phyloP scores from a whole-genome alignment of 1,140 invertebrate genomes.

The Euglossa dilemma region DNA sequence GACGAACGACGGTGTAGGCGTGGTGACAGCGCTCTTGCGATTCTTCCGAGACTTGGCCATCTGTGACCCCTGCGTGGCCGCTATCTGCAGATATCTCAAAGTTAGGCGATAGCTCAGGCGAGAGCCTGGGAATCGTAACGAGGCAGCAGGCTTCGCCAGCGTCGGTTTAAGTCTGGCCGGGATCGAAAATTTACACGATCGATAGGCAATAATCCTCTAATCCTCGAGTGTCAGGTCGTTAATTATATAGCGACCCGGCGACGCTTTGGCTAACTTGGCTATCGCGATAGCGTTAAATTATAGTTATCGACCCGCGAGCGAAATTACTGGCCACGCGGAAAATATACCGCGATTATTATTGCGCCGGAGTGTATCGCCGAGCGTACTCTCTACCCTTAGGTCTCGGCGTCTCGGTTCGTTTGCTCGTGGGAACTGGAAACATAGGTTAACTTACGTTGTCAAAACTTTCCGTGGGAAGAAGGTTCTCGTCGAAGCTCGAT shows the following conservation, averaged over 20 bases:
- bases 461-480: neutral
- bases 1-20: conserved; percentile 29
- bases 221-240: conserved; percentile 56
- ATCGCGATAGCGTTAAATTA: conserved; percentile 59
- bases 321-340: conserved; percentile 46
- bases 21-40: conserved; percentile 4
- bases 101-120: conserved; percentile 26
- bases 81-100: conserved; percentile 56
- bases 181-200: conserved; percentile 59
- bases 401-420: too few relatives aligned
- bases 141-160: too few relatives aligned
- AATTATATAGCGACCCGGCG: conserved; percentile 59
- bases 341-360: conserved; percentile 42
- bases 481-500: neutral
- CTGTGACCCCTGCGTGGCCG: conserved; percentile 14
- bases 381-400: too few relatives aligned
- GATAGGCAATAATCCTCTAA: conserved; percentile 53
- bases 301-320: conserved; percentile 48
- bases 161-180: conserved; percentile 26
- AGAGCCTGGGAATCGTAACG: neutral
- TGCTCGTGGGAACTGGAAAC: too few relatives aligned
- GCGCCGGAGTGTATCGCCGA: neutral
- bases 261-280: conserved; percentile 44
- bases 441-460: conserved; percentile 46
- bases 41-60: neutral